Evolutionary conservation across 2,797 vertebrate species (phyloP).

Genomic region (Synanceia verrucosa): DNA sequence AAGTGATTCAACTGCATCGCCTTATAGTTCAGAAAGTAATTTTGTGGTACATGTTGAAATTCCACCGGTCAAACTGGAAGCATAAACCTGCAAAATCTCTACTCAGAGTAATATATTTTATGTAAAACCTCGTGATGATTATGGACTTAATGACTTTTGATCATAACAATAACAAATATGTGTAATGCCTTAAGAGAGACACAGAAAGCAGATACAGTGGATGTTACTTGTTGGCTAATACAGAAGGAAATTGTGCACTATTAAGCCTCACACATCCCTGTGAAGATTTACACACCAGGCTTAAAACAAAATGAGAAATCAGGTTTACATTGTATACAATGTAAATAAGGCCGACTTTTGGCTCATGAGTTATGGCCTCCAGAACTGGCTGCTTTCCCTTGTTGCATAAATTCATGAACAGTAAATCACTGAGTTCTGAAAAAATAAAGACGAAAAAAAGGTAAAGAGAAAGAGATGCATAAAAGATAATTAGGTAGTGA

Average conservation of each 20-base stretch:
- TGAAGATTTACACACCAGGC: conserved; percentile 66
- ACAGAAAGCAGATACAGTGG: not conserved
- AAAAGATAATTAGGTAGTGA: conserved; percentile 80
- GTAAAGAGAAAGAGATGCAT: conserved; percentile 71
- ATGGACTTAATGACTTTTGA: conserved; percentile 3
- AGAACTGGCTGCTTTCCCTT: conserved; percentile 71
- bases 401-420: conserved; percentile 84
- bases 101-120: conserved; percentile 1
- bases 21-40: conserved; percentile 12
- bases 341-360: conserved; percentile 84
- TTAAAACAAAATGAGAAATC: conserved; percentile 72
- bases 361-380: conserved; percentile 81
- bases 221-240: conserved; percentile 19
- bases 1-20: conserved; percentile 32
- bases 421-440: conserved; percentile 78
- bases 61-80: conserved; percentile 1
- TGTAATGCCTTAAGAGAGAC: not conserved
- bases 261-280: conserved; percentile 23
- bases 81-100: not conserved
- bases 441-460: conserved; percentile 56
- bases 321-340: conserved; percentile 74
- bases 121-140: not conserved
- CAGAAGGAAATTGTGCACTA: conserved; percentile 28
- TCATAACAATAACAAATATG: conserved; percentile 14
- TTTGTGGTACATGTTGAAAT: not conserved